A percentile compares a stretch with the other conserved stretches of the same genome.
phyloP scores from a whole-genome alignment of 2,888 invertebrate genomes.

The Caenorhabditis afra region DNA sequence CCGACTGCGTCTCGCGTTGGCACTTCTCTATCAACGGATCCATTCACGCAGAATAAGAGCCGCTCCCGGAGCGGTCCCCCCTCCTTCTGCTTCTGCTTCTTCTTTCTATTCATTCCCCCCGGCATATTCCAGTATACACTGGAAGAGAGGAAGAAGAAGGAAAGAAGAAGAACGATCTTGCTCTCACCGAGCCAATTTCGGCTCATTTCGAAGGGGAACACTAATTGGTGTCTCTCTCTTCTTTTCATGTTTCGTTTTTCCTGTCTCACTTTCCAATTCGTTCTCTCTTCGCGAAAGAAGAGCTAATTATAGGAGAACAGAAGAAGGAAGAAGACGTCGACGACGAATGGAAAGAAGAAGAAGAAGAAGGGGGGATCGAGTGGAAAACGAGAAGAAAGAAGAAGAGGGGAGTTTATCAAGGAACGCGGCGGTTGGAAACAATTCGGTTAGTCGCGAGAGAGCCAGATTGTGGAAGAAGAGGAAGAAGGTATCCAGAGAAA shows the following conservation, averaged over 20 bases:
- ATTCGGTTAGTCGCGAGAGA: slow-evolving; percentile 23
- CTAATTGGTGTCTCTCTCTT: slow-evolving; percentile 3
- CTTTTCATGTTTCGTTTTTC: slow-evolving; percentile 9
- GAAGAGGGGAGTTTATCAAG: slow-evolving; percentile 9
- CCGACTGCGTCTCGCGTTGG: slow-evolving; percentile 3
- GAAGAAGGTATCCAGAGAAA: background rate
- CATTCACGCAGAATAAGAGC: slow-evolving; percentile 49
- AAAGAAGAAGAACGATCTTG: slow-evolving; percentile 3
- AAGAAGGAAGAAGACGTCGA: background rate
- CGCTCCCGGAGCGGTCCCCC: background rate
- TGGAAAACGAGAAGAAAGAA: slow-evolving; percentile 3
- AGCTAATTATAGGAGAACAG: slow-evolving; percentile 23
- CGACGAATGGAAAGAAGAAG: background rate
- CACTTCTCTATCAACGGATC: slow-evolving; percentile 31
- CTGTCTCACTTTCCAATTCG: no score
- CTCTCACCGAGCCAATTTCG: slow-evolving; percentile 11
- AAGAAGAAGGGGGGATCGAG: background rate
- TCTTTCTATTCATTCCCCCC: slow-evolving; percentile 22
- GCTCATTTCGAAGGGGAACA: slow-evolving; percentile 3
- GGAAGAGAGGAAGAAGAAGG: no score
- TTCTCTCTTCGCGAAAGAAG: slow-evolving; percentile 4
- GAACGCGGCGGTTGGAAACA: slow-evolving; percentile 21
- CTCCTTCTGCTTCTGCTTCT: slow-evolving; percentile 3
- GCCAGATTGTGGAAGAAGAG: background rate
- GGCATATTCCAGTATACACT: slow-evolving; percentile 14